Evolutionary conservation across 2,113 vertebrate species (phyloP).

Genomic region (Pachycephala philippinensis): DNA sequence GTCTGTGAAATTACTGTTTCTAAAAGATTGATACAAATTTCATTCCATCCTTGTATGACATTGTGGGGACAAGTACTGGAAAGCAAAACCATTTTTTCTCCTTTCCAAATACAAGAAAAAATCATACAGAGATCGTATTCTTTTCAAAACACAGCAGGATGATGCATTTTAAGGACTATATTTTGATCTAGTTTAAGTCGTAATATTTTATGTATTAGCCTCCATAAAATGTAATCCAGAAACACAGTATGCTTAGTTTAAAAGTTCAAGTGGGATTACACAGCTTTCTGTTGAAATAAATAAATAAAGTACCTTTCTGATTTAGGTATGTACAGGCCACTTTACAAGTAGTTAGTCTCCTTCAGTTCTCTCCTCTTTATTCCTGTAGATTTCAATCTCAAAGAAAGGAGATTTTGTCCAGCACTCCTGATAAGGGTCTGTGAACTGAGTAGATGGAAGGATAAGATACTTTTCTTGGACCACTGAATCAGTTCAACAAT

Average conservation of each 20-base stretch:
- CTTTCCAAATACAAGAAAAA: not conserved
- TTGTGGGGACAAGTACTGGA: not conserved
- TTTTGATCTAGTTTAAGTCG: not conserved
- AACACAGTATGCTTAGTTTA: not conserved
- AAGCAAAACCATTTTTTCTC: not conserved
- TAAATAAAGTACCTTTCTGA: not conserved
- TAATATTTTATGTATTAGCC: not conserved
- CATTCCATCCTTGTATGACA: not conserved
- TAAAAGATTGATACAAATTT: not conserved
- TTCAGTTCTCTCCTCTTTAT: not conserved
- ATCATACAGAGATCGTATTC: fast-evolving
- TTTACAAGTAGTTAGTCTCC: not conserved
- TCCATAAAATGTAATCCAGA: not conserved
- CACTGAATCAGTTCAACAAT: not conserved
- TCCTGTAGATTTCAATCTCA: not conserved
- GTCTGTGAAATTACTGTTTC: not conserved
- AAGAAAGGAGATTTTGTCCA: not conserved
- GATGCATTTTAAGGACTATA: not conserved
- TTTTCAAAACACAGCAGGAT: not conserved
- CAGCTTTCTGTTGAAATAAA: not conserved
- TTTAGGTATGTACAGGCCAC: not conserved
- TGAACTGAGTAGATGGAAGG: not conserved
- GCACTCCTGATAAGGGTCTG: not conserved
- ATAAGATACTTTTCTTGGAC: not conserved
- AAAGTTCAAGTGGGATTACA: not conserved